Conservation (phyloP, 2,113 vertebrate genomes). For the Craseonycteris thonglongyai region DNA sequence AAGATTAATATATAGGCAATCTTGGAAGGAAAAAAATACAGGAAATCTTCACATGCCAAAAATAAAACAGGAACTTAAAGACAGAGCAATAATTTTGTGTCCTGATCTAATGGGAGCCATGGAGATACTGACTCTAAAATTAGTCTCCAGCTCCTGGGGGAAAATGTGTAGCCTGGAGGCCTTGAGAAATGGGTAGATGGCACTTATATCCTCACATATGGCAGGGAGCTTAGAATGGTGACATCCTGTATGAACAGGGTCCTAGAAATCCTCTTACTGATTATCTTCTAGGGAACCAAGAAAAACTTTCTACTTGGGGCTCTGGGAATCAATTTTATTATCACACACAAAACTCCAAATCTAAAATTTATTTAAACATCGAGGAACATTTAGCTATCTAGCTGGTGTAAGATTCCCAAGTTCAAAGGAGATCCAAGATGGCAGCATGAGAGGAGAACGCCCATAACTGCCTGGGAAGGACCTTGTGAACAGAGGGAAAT, state of each 20-base stretch:
- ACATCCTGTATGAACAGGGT: background rate
- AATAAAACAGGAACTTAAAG: background rate
- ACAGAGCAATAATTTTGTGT: background rate
- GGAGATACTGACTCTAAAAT: background rate
- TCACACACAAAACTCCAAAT: background rate
- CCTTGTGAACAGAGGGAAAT: no score
- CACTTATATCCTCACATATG: background rate
- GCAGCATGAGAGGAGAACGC: no score
- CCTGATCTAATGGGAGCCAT: background rate
- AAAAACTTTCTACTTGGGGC: background rate
- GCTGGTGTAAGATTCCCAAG: background rate
- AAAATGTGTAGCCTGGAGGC: background rate
- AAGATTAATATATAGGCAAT: background rate
- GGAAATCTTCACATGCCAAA: background rate
- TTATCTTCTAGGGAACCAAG: background rate
- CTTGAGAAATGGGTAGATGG: background rate
- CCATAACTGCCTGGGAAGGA: no score
- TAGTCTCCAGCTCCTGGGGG: background rate
- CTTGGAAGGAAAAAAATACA: background rate
- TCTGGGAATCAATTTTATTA: background rate
- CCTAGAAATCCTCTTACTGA: background rate
- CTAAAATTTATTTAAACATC: background rate
- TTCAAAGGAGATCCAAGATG: no score
- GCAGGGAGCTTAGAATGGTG: background rate
- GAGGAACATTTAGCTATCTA: background rate